Base-by-base conservation (phyloP, 2,797 vertebrate species). In the Distichodus sexfasciatus region DNA sequence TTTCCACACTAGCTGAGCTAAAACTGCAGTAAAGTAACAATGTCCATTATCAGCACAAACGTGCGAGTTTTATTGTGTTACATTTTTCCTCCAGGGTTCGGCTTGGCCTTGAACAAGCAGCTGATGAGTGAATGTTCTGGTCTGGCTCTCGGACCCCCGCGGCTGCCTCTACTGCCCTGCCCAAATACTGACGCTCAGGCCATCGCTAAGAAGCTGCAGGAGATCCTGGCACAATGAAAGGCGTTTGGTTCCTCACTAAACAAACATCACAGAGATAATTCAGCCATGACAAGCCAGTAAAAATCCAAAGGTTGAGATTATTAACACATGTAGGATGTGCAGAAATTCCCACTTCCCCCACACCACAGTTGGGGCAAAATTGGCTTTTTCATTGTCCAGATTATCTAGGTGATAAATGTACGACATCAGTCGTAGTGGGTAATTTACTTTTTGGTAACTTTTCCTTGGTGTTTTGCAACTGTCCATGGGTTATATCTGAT, bases 21-120 rank as follows among this genome's bases (percentile, higher is more conserved):
- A n/a, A n/a, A n/a, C n/a, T n/a, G n/a, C n/a, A n/a, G n/a, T n/a
- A n/a, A n/a, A n/a, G n/a, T n/a, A n/a, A n/a, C n/a, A n/a, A n/a
- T 38, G 24, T 54, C 9, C n/a, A 4, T 19, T n/a, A n/a, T 35
- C 33, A 33, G 1, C 6, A 8, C 14, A 10, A 10, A 3, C 17
- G 31, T 2, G 14, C 57, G 38, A 55, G 38, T 68, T 11, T 74
- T 46, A 4, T 6, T 75, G 0, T 31, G 43, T n/a, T n/a, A n/a
- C 26, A 24, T 15, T 71, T 54, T 69, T 60, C 81, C 0, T 81
- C 15, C 80, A 94, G 94, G 95, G 69, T 96, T 97, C 69, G 90
- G 95, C 72, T 74, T 97, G 71, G 87, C 94, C 0, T 87, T 97
- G 77, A 98, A 93, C 79, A 99, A 99, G 88, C 91, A 92, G 79